Conservation (phyloP, 2,113 vertebrate species). For the Eretmochelys imbricata region DNA sequence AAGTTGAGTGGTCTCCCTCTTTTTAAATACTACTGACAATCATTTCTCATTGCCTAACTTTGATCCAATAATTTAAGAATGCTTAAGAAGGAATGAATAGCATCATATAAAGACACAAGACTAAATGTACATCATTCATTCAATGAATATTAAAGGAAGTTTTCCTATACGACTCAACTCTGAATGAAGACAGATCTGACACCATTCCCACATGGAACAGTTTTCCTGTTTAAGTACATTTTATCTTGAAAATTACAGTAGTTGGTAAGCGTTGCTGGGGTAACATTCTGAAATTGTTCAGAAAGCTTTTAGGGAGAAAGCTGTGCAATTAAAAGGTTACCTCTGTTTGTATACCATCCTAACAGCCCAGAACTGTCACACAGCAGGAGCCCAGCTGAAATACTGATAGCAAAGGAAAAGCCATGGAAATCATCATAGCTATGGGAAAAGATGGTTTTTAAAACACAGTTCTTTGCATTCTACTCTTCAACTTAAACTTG, state of each 20-base stretch:
- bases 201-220: conserved; percentile 29
- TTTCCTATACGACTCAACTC: not conserved
- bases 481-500: not conserved
- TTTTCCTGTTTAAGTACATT: not conserved
- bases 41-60: conserved; percentile 9
- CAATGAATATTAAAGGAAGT: not conserved
- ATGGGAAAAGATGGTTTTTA: not conserved
- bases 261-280: not conserved
- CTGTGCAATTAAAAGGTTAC: not conserved
- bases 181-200: not conserved
- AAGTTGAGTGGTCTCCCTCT: not conserved
- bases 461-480: not conserved
- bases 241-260: not conserved
- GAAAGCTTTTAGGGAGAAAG: not conserved
- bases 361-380: not conserved
- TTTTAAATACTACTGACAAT: not conserved
- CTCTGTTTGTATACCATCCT: not conserved
- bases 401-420: not conserved
- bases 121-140: not conserved
- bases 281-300: not conserved
- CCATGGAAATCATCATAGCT: not conserved
- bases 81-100: not conserved
- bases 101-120: not conserved
- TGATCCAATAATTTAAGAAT: not conserved
- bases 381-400: not conserved